Conservation (phyloP, 2,888 invertebrate species). For the Phalera bucephala region DNA sequence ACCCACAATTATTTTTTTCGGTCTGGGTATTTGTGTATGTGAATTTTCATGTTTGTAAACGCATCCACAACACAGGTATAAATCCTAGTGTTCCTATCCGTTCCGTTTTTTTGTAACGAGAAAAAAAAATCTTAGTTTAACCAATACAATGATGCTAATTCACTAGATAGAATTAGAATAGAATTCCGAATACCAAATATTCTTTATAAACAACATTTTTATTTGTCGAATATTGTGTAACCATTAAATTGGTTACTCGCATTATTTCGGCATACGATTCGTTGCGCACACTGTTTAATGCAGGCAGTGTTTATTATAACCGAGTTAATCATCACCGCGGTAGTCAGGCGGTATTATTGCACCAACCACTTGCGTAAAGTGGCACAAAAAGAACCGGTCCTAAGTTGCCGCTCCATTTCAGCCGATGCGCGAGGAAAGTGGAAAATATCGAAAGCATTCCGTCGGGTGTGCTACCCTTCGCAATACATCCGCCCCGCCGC, state of each 20-base stretch:
- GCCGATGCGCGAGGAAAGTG: slow-evolving; percentile 47
- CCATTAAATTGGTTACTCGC: slow-evolving; percentile 1
- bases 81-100: too few species aligned
- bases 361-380: slow-evolving; percentile 70
- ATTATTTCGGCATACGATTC: slow-evolving; percentile 35
- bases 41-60: too few species aligned
- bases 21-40: too few species aligned
- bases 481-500: slow-evolving; percentile 14
- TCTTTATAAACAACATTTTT: too few species aligned
- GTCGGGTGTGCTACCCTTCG: slow-evolving; percentile 23
- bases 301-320: slow-evolving; percentile 59
- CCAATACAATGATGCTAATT: too few species aligned
- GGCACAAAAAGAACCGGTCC: slow-evolving; percentile 61
- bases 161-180: too few species aligned
- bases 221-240: slow-evolving; percentile 14
- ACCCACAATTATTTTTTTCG: too few species aligned
- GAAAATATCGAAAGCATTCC: slow-evolving; percentile 36
- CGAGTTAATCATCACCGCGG: slow-evolving; percentile 64
- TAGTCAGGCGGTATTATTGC: slow-evolving; percentile 71
- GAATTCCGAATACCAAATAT: too few species aligned
- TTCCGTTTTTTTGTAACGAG: too few species aligned
- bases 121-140: too few species aligned
- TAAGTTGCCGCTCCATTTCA: slow-evolving; percentile 71
- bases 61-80: too few species aligned
- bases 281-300: slow-evolving; percentile 42